Conservation (phyloP, 2,113 vertebrate genomes). For the Desmodus rotundus region DNA sequence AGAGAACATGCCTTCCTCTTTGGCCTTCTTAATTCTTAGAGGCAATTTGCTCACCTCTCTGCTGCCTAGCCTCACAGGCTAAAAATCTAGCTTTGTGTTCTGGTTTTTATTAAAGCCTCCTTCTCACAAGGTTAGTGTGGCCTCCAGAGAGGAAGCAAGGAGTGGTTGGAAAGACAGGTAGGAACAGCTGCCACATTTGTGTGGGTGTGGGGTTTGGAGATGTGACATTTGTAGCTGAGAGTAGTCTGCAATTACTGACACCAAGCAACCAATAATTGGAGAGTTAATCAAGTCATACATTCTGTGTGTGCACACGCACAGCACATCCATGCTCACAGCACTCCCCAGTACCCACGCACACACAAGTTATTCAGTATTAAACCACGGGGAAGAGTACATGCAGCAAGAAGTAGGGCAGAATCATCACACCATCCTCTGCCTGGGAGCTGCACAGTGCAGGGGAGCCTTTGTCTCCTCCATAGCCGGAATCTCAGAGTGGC, state of each 20-base stretch:
- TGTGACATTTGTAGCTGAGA: neutral
- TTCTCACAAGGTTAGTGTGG: neutral
- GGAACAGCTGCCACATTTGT: neutral
- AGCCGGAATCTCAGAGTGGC: accelerated
- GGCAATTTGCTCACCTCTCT: neutral
- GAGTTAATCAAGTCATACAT: neutral
- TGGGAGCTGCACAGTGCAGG: neutral
- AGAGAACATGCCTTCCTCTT: neutral
- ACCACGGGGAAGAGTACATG: neutral
- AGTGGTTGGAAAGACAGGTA: neutral
- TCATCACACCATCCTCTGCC: neutral
- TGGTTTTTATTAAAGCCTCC: neutral
- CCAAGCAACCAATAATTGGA: neutral
- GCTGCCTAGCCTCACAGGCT: neutral
- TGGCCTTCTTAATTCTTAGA: neutral
- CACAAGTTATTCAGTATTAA: neutral
- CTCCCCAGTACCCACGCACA: neutral
- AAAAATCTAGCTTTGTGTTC: neutral
- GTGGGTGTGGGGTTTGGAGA: neutral
- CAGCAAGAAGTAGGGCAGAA: neutral
- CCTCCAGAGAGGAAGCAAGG: neutral
- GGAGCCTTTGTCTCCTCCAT: neutral
- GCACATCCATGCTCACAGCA: neutral
- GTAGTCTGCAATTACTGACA: accelerated
- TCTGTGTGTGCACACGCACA: accelerated